Percentiles rank a stretch among this genome's conserved stretches.
Conservation (phyloP, 2,888 invertebrate genomes). For the Automeris io region DNA sequence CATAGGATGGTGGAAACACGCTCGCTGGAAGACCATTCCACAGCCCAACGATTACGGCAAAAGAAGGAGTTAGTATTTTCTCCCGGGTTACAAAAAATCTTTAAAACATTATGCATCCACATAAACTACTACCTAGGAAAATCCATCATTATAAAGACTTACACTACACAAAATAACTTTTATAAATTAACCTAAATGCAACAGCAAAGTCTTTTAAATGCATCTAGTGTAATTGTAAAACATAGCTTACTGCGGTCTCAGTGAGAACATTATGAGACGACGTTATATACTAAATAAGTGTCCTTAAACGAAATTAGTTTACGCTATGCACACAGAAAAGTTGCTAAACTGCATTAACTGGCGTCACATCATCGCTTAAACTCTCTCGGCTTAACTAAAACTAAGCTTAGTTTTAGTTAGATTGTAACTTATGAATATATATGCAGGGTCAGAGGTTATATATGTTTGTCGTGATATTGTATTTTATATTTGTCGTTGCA, state of each 20-base stretch:
- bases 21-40: too few species aligned
- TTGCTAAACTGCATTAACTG: conserved; percentile 22
- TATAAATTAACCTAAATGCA: conserved; percentile 2
- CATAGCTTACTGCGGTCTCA: neutral
- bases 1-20: too few species aligned
- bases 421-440: conserved; percentile 1
- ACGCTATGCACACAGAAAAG: conserved; percentile 18
- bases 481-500: neutral
- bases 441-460: too few species aligned
- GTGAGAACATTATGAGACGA: neutral
- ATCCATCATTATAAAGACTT: neutral
- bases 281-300: conserved; percentile 8
- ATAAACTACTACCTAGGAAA: too few species aligned
- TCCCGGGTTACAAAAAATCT: too few species aligned
- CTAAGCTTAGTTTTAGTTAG: neutral
- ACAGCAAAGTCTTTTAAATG: neutral
- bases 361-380: conserved; percentile 9
- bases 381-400: conserved; percentile 1
- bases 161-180: too few species aligned
- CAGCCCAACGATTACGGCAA: too few species aligned
- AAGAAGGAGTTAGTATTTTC: too few species aligned
- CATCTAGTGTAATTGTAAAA: neutral
- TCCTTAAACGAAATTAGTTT: conserved; percentile 19
- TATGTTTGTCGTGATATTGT: neutral
- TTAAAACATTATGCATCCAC: too few species aligned